phyloP scores from a whole-genome alignment of 2,113 vertebrate genomes.

The Hippoglossus stenolepis region DNA sequence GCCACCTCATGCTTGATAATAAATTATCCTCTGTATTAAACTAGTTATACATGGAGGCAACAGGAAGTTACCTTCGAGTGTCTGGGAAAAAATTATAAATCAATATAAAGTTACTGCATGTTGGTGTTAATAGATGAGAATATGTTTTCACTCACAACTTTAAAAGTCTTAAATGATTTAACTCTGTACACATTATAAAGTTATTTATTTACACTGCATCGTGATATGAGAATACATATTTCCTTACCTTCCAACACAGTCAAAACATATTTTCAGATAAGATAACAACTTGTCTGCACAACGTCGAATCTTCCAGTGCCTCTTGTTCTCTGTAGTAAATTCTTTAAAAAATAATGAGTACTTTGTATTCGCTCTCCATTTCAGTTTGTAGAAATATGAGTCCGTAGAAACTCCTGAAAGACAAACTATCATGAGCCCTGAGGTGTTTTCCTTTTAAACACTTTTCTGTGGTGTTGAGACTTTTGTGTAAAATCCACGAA shows the following conservation, averaged over 20 bases:
- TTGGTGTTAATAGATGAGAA: not conserved
- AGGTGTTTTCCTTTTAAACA: conserved; percentile 27
- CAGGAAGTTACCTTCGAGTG: too few relatives aligned
- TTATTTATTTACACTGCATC: not conserved
- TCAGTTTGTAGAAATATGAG: conserved; percentile 10
- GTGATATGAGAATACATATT: not conserved
- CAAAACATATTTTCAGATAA: not conserved
- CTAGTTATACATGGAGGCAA: too few relatives aligned
- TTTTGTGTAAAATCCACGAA: not conserved
- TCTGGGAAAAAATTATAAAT: too few relatives aligned
- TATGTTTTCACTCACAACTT: too few relatives aligned
- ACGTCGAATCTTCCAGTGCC: not conserved
- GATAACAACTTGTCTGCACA: not conserved
- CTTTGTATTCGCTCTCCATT: not conserved
- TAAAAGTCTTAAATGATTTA: not conserved
- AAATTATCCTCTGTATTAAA: too few relatives aligned
- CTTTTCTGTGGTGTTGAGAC: conserved; percentile 8
- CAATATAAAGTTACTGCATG: not conserved
- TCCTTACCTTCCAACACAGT: not conserved
- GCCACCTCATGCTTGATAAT: too few relatives aligned
- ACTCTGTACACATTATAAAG: too few relatives aligned
- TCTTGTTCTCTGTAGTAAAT: not conserved
- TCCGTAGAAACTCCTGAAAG: conserved; percentile 12
- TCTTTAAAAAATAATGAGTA: not conserved
- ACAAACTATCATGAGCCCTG: not conserved